Percentiles rank a stretch among this genome's conserved stretches.
These are phyloP conservation scores for Sympetrum striolatum DNA, from an alignment of 2,888 invertebrate genomes.

Conservation along the genomic window DNA sequence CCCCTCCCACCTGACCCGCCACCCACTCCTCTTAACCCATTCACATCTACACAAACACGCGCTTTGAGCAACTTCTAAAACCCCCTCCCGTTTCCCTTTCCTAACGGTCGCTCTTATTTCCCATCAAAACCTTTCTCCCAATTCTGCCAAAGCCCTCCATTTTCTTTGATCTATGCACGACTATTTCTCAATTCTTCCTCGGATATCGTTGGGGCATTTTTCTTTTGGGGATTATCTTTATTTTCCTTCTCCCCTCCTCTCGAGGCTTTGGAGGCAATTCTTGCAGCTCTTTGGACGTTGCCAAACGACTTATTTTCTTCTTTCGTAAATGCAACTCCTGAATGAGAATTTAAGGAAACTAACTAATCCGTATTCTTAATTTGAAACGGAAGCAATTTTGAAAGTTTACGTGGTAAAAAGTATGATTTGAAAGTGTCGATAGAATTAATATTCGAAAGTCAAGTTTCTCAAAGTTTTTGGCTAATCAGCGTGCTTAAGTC, in stretches of 20 bases:
- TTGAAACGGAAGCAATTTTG: neutral
- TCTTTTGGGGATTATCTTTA: slow-evolving; percentile 7
- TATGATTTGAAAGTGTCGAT: no score
- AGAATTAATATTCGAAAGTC: no score
- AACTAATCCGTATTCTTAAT: neutral
- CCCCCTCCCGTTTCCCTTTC: neutral
- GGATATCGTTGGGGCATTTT: neutral
- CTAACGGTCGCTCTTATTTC: neutral
- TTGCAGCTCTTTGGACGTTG: neutral
- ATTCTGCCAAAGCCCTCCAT: neutral
- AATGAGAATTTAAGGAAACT: neutral
- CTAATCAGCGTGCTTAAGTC: no score
- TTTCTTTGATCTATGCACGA: slow-evolving; percentile 39
- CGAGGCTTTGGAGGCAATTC: neutral
- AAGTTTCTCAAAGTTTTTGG: no score
- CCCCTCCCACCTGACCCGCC: neutral
- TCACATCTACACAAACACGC: slow-evolving; percentile 23
- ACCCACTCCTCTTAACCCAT: neutral
- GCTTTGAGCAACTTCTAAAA: slow-evolving; percentile 27
- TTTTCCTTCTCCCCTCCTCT: neutral
- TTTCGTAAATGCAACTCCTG: neutral
- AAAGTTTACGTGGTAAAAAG: no score
- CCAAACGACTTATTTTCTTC: neutral
- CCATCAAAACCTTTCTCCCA: neutral
- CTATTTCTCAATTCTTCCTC: slow-evolving; percentile 24